A percentile compares a stretch with the other conserved stretches of the same genome.
Conservation (phyloP, 2,797 vertebrate genomes). For the Tarsius wallacei region DNA sequence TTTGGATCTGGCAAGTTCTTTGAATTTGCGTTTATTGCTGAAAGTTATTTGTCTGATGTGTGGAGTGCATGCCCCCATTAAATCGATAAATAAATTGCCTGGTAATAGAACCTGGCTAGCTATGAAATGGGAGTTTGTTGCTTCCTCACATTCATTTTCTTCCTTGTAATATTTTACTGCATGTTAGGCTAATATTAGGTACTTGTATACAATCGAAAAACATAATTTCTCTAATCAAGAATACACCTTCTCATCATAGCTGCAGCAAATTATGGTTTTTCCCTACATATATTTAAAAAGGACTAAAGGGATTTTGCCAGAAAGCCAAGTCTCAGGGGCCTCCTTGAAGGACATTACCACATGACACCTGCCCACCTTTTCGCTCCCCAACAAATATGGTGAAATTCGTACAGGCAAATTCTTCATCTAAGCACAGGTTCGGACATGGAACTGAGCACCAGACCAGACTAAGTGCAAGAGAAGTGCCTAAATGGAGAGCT, state of each 20-base stretch:
- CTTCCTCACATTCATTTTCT: slow-evolving; percentile 37
- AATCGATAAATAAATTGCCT: neutral
- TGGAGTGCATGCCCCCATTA: neutral
- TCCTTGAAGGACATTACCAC: neutral
- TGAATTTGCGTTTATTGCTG: slow-evolving; percentile 1
- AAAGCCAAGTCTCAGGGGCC: neutral
- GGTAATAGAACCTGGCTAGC: neutral
- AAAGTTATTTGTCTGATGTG: neutral
- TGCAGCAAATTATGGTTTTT: neutral
- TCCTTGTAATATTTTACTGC: neutral
- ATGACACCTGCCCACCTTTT: neutral
- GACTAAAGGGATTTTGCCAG: neutral
- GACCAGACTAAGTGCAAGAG: neutral
- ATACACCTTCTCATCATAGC: neutral
- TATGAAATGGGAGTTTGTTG: neutral
- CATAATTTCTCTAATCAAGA: slow-evolving; percentile 11
- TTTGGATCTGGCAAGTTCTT: neutral
- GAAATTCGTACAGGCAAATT: neutral
- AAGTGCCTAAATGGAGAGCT: neutral
- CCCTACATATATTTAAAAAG: slow-evolving; percentile 32
- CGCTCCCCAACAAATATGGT: neutral
- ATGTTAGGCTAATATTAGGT: neutral
- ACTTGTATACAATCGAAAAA: slow-evolving; percentile 26
- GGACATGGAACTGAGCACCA: neutral
- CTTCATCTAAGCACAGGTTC: neutral